Conservation (phyloP, 1,140 invertebrate species). For the Bombus cullumanus region DNA sequence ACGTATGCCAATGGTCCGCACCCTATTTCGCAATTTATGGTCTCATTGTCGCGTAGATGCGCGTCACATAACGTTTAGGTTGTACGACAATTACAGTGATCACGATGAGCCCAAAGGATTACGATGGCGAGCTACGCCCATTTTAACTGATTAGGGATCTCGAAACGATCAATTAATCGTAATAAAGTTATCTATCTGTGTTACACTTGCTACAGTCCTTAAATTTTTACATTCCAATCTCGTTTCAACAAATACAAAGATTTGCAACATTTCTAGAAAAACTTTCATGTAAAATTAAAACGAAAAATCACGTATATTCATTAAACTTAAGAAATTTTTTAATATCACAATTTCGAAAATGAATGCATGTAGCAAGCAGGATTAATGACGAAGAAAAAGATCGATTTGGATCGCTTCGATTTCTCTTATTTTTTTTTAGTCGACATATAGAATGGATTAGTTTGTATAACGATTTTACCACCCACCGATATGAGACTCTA, state of each 20-base stretch:
- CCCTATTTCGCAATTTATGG: constrained; percentile 3
- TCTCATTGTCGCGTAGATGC: constrained; percentile 2
- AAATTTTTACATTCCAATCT: background rate
- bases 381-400: background rate
- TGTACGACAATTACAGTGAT: background rate
- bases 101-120: constrained; percentile 5
- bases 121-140: constrained; percentile 4
- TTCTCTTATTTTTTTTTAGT: background rate
- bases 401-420: constrained; percentile 12
- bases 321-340: no score
- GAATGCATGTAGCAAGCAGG: background rate
- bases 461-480: constrained; percentile 27
- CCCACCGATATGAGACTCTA: constrained; percentile 43
- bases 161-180: background rate
- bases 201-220: background rate
- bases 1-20: background rate
- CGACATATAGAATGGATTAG: background rate
- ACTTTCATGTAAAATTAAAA: background rate
- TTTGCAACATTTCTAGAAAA: background rate
- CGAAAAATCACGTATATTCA: no score
- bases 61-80: constrained; percentile 11
- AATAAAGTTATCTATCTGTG: no score
- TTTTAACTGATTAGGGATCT: background rate
- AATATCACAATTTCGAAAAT: no score
- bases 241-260: background rate